phyloP scores from a whole-genome alignment of 2,888 invertebrate species.

The Periphyllus acericola region DNA sequence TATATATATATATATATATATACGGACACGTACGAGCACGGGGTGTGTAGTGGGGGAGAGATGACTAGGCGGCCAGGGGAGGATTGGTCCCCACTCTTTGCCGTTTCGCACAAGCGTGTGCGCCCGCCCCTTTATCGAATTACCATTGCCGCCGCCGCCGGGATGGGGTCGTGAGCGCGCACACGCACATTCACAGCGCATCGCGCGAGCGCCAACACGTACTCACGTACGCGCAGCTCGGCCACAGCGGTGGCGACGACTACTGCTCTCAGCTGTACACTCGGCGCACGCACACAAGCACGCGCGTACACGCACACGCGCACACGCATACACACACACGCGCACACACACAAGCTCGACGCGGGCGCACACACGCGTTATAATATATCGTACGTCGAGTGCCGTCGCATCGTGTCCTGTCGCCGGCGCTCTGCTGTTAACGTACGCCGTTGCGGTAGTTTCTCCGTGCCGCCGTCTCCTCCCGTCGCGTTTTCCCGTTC shows the following conservation, averaged over 20 bases:
- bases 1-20: too few species aligned
- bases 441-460: constrained; percentile 9
- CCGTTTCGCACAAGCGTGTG: background rate
- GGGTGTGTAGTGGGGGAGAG: background rate
- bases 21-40: background rate
- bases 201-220: background rate
- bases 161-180: constrained; percentile 27
- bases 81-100: background rate
- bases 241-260: constrained; percentile 1
- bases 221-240: background rate
- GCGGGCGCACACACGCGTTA: background rate
- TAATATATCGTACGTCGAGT: background rate
- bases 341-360: background rate
- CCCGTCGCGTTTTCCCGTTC: background rate
- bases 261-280: background rate
- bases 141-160: constrained; percentile 58
- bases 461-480: background rate
- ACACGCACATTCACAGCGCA: background rate
- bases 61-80: background rate
- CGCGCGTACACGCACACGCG: background rate
- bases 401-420: constrained; percentile 6
- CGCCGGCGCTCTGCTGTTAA: constrained; percentile 2
- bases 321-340: background rate
- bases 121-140: constrained; percentile 55
- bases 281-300: background rate